phyloP scores from a whole-genome alignment of 2,888 invertebrate genomes.

The Ochropleura leucogaster region DNA sequence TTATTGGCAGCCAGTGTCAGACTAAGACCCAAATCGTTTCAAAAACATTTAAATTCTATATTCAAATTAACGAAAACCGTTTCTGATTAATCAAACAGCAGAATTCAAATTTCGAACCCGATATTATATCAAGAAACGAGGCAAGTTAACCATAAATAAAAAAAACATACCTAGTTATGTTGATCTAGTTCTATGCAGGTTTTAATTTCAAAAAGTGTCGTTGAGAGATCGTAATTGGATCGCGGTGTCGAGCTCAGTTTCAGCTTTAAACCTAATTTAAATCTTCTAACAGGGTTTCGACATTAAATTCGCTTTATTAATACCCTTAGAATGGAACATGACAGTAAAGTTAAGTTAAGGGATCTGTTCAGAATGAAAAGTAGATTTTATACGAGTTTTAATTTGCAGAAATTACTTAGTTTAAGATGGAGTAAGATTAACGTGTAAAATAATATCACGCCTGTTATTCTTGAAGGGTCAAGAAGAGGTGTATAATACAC shows the following conservation, averaged over 20 bases:
- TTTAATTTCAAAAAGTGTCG: conserved; percentile 59
- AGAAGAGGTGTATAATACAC: too few relatives aligned
- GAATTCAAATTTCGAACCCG: conserved; percentile 6
- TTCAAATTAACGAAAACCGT: conserved; percentile 4
- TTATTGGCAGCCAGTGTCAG: conserved; percentile 8
- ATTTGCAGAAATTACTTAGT: neutral
- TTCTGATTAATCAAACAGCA: neutral
- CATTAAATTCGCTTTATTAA: conserved; percentile 47
- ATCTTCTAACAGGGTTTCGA: conserved; percentile 48
- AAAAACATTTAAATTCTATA: conserved; percentile 9
- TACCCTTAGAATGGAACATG: conserved; percentile 26
- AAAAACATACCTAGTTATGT: conserved; percentile 29
- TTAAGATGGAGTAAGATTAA: neutral
- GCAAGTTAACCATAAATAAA: conserved; percentile 10
- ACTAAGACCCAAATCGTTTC: conserved; percentile 2
- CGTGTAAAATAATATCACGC: neutral
- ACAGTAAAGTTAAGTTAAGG: conserved; percentile 12
- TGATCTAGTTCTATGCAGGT: conserved; percentile 39
- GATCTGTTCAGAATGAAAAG: conserved; percentile 16
- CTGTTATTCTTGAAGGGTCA: too few relatives aligned
- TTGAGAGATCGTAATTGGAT: conserved; percentile 56
- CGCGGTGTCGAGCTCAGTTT: conserved; percentile 52
- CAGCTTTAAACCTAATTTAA: conserved; percentile 59
- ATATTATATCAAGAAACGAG: conserved; percentile 13
- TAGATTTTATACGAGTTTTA: neutral